A percentile compares a stretch with the other conserved stretches of the same genome.
Evolutionary conservation across 2,888 invertebrate genomes (phyloP).

Genomic region (Leptinotarsa tumamoca): DNA sequence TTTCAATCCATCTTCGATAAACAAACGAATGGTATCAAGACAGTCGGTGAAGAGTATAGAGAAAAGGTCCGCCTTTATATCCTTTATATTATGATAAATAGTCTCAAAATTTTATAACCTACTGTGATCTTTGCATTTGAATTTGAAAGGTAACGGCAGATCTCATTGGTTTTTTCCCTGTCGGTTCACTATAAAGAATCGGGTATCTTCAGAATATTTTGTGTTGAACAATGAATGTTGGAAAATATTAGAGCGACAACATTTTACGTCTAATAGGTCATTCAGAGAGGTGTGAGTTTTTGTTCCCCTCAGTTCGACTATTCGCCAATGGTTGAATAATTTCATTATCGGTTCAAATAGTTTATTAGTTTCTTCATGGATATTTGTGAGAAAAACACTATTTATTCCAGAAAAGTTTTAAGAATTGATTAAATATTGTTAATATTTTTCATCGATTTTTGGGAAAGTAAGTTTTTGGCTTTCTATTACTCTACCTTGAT

Average conservation of each 20-base stretch:
- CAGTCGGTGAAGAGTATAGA: conserved; percentile 6
- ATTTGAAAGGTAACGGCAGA: conserved; percentile 28
- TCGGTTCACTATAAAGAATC: conserved; percentile 2
- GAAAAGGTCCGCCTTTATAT: conserved; percentile 12
- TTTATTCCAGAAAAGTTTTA: no score
- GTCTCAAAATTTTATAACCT: conserved; percentile 53
- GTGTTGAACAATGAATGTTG: neutral
- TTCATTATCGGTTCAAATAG: no score
- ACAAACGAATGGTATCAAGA: conserved; percentile 31
- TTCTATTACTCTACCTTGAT: no score
- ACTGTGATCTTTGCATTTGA: conserved; percentile 48
- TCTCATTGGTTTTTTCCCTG: conserved; percentile 1
- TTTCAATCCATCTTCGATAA: conserved; percentile 40
- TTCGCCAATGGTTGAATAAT: no score
- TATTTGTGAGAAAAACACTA: no score
- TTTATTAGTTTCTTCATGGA: no score
- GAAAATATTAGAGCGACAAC: neutral
- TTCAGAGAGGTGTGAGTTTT: no score
- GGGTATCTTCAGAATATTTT: neutral
- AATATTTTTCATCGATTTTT: no score
- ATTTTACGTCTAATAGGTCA: neutral
- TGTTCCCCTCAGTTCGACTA: no score
- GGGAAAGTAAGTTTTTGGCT: no score
- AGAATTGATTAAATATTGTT: no score
- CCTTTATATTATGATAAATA: conserved; percentile 54